phyloP scores from a whole-genome alignment of 1,140 invertebrate genomes.

The Leptinotarsa defecta region DNA sequence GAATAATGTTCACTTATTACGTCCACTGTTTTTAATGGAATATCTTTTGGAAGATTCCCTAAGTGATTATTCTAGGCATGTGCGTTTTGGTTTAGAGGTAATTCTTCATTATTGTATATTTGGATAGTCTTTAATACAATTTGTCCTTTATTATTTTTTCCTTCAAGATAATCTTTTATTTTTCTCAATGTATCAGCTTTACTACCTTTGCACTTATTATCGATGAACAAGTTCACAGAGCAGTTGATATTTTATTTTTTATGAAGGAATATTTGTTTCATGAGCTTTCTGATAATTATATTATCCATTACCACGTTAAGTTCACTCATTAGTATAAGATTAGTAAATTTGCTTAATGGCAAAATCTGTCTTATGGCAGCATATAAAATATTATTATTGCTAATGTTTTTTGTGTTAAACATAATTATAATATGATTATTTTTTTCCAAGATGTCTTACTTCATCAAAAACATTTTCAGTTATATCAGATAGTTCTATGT shows the following conservation, averaged over 20 bases:
- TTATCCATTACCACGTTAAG: neutral
- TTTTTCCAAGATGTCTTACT: neutral
- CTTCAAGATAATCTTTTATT: neutral
- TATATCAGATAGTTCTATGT: neutral
- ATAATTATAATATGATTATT: neutral
- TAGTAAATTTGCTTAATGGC: neutral
- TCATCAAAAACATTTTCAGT: neutral
- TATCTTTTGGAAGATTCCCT: too few relatives aligned
- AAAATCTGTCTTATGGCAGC: neutral
- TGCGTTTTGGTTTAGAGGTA: neutral
- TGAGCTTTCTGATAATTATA: neutral
- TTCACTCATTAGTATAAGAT: neutral
- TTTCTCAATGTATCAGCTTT: neutral
- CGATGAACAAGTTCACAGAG: neutral
- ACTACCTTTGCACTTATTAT: neutral
- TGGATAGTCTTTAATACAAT: neutral
- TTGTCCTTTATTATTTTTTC: neutral
- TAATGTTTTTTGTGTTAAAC: neutral
- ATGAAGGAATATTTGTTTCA: neutral
- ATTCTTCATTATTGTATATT: neutral
- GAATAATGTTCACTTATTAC: too few relatives aligned
- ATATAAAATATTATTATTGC: neutral
- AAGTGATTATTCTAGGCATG: too few relatives aligned
- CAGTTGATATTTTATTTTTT: neutral
- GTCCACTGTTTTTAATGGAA: too few relatives aligned